These are phyloP conservation scores for Actenoides hombroni DNA, from an alignment of 2,113 vertebrate genomes.

Conservation along the genomic window DNA sequence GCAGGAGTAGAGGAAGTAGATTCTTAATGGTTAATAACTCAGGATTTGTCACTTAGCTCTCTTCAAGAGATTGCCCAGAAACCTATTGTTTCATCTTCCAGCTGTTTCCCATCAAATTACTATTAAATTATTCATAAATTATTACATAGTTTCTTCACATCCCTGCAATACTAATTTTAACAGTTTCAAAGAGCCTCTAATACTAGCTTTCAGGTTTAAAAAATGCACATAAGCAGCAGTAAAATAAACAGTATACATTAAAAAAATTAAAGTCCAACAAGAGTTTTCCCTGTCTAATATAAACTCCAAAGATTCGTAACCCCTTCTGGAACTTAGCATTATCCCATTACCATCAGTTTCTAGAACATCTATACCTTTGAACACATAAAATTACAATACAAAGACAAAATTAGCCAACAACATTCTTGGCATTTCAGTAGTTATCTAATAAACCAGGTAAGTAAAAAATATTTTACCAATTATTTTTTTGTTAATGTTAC, in stretches of 20 bases:
- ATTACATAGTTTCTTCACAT: constrained; percentile 6
- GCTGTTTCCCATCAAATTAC: constrained; percentile 56
- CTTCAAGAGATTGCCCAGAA: constrained; percentile 44
- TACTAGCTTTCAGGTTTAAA: background rate
- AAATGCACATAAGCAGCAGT: background rate
- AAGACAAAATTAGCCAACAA: background rate
- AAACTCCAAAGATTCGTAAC: background rate
- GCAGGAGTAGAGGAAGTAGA: background rate
- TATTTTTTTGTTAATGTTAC: background rate
- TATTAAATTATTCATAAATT: constrained; percentile 62
- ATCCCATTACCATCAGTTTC: background rate
- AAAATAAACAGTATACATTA: background rate
- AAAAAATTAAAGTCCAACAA: background rate
- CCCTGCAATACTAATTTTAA: constrained; percentile 31
- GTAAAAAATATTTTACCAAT: background rate
- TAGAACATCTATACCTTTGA: background rate
- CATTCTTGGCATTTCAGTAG: background rate
- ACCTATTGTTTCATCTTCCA: constrained; percentile 54
- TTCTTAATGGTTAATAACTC: constrained; percentile 49
- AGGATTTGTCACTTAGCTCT: constrained; percentile 33
- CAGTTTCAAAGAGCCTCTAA: background rate
- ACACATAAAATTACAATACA: background rate
- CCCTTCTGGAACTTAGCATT: background rate
- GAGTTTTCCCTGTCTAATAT: background rate
- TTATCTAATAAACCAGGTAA: background rate